Percentiles rank a stretch among this genome's conserved stretches.
phyloP scores from a whole-genome alignment of 92 coral and sea anemone species.

The Chrysogorgia sp. region DNA sequence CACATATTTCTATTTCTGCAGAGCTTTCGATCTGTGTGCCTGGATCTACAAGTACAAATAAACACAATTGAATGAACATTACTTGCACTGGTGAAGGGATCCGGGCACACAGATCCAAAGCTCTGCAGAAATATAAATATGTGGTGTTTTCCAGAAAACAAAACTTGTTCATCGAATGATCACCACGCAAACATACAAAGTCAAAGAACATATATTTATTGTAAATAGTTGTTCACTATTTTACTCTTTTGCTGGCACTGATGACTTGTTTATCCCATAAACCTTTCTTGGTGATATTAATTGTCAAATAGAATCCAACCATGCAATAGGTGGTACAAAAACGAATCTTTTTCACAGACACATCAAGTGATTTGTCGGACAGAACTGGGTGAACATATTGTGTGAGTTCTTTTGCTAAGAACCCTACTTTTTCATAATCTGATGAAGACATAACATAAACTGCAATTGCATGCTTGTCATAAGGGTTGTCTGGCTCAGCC shows the following conservation, averaged over 20 bases:
- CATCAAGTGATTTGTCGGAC: conserved; percentile 10
- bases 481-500: conserved; percentile 56
- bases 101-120: no score
- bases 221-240: no score
- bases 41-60: no score
- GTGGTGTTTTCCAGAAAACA: no score
- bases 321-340: conserved; percentile 22
- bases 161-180: no score
- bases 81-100: no score
- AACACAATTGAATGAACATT: no score
- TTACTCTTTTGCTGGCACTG: conserved; percentile 46
- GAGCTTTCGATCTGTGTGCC: no score
- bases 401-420: conserved; percentile 55
- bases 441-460: conserved; percentile 46
- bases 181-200: no score
- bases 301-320: conserved; percentile 37
- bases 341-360: conserved; percentile 18
- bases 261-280: conserved; percentile 30
- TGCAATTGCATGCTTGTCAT: conserved; percentile 63
- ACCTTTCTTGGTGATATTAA: conserved; percentile 38
- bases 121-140: no score
- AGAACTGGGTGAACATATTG: conserved; percentile 49
- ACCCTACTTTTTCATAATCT: conserved; percentile 58
- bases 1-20: no score
- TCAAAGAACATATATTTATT: not conserved